Evolutionary conservation across 1,140 invertebrate species (phyloP), one percentile per base, ranked within the genome.

Genomic region (Drosophila funebris): DNA sequence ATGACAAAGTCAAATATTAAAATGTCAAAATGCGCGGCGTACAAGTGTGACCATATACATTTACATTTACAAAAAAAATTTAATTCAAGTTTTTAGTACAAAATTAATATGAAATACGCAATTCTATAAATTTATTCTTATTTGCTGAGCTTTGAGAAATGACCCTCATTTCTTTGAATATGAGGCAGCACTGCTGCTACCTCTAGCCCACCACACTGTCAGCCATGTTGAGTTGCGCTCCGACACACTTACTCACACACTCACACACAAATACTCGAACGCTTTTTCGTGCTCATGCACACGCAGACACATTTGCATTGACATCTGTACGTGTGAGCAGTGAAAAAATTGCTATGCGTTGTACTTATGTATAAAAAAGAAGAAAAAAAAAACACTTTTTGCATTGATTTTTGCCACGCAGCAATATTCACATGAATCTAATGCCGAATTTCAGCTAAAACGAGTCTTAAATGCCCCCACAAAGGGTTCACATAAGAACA

Each of bases 221-320:
- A 84, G 80, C 80, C 80, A 84, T 84, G 80, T 84, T 84, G 80
- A 84, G 80, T 84, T 84, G 80, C 77, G 80, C 80, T 84, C 74
- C 78, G 73, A 80, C 71, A 84, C 73, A 84, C 74, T 80, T 66
- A 83, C 70, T 70, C 70, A 74, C 60, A 48, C 70, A 76, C 60
- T 53, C 64, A 46, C 57, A 73, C 24, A 27, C 69, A n/a, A n/a
- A n/a, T n/a, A n/a, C n/a, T n/a, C n/a, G n/a, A n/a, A n/a, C n/a
- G n/a, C n/a, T n/a, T n/a, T n/a, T n/a, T 57, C 44, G 29, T 73
- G 54, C 63, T n/a, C n/a, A n/a, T n/a, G 62, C 66, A 73, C 56
- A 72, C 46, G 33, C 37, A 69, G 11, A 61, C 43, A 62, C 31
- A 50, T 41, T 57, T 57, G 63, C 53, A 64, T 8, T 57, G 33